phyloP scores from a whole-genome alignment of 2,888 invertebrate species.

The Apeira syringaria region DNA sequence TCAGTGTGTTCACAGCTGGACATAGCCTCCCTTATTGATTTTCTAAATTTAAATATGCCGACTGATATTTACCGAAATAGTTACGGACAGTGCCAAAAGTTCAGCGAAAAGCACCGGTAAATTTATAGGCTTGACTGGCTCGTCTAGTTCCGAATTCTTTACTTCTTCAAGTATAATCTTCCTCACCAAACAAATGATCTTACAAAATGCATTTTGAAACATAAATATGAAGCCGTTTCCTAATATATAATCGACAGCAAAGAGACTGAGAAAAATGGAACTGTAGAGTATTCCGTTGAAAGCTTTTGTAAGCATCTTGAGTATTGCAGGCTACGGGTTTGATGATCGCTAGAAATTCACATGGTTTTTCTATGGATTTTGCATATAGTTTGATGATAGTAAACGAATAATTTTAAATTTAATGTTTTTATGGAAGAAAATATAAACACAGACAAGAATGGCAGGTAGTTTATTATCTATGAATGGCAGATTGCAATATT shows the following conservation, averaged over 20 bases:
- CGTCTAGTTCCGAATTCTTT: conserved; percentile 28
- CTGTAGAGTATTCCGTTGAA: conserved; percentile 39
- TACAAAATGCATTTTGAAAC: conserved; percentile 46
- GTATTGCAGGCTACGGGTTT: not conserved
- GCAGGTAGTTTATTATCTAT: too few relatives aligned
- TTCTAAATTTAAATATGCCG: too few relatives aligned
- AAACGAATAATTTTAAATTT: not conserved
- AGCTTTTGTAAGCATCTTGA: conserved; percentile 44
- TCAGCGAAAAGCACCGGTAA: conserved; percentile 51
- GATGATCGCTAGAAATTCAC: conserved; percentile 2
- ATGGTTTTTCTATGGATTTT: not conserved
- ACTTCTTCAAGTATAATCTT: conserved; percentile 50
- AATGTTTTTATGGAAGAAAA: too few relatives aligned
- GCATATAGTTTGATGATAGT: not conserved
- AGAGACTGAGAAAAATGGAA: conserved; percentile 45
- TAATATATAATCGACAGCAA: conserved; percentile 54
- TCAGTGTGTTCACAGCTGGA: too few relatives aligned
- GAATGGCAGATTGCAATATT: too few relatives aligned
- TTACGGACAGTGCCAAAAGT: conserved; percentile 48
- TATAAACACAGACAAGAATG: too few relatives aligned
- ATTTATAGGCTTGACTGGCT: conserved; percentile 40
- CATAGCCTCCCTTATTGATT: too few relatives aligned
- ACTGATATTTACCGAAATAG: conserved; percentile 57
- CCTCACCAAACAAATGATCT: conserved; percentile 49
- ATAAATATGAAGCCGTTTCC: conserved; percentile 62